Conservation (phyloP, 2,113 vertebrate genomes). For the Lamprotornis superbus region DNA sequence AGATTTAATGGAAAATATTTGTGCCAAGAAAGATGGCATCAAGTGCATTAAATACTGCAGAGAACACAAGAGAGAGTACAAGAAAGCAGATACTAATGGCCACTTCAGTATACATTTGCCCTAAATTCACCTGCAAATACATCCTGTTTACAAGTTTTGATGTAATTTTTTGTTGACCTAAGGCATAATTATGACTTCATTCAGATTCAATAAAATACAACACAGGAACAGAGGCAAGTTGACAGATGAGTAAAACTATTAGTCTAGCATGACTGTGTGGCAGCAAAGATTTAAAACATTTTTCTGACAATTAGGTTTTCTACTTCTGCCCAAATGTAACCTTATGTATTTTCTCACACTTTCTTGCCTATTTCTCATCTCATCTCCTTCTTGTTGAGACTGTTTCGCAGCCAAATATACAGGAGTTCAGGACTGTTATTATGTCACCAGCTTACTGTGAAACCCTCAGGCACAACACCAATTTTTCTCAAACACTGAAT, state of each 20-base stretch:
- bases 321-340: background rate
- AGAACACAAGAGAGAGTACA: fast-evolving
- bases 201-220: background rate
- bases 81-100: background rate
- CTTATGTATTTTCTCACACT: background rate
- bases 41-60: background rate
- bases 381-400: background rate
- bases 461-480: background rate
- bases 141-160: background rate
- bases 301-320: background rate
- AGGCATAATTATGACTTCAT: background rate
- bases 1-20: background rate
- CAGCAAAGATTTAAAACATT: background rate
- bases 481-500: background rate
- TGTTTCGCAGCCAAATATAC: background rate
- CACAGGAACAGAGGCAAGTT: background rate
- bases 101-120: background rate
- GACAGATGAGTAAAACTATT: background rate
- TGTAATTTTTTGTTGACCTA: background rate
- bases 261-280: background rate
- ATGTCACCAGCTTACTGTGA: background rate
- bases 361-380: background rate
- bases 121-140: background rate
- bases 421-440: background rate
- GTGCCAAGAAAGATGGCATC: background rate